Conservation (phyloP, 2,797 vertebrate species). For the Odontamblyopus rebecca region DNA sequence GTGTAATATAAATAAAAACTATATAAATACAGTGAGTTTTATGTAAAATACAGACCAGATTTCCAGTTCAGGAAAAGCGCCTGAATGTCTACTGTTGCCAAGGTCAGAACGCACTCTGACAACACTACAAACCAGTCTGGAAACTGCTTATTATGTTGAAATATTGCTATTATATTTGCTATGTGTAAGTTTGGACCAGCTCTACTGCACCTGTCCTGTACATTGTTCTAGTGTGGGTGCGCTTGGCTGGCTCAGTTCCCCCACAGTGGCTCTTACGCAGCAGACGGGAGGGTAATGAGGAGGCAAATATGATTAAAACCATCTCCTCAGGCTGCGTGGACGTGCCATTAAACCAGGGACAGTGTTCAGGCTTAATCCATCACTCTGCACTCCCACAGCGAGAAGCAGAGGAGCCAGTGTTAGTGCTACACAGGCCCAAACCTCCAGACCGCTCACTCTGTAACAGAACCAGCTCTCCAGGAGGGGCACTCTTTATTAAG, state of each 20-base stretch:
- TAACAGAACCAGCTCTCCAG: conserved; percentile 58
- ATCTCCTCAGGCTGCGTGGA: conserved; percentile 73
- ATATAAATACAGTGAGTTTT: no score
- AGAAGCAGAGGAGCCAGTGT: conserved; percentile 52
- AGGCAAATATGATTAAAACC: conserved; percentile 80
- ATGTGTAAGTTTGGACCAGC: background rate
- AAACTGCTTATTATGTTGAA: background rate
- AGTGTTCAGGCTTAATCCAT: conserved; percentile 68
- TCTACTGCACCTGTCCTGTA: conserved; percentile 2
- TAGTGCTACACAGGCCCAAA: conserved; percentile 47
- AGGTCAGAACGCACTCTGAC: conserved; percentile 55
- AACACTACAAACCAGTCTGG: background rate
- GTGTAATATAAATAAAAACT: no score
- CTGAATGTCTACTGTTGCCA: conserved; percentile 63
- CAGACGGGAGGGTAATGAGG: conserved; percentile 78
- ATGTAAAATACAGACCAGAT: conserved; percentile 30
- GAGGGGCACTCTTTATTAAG: conserved; percentile 61
- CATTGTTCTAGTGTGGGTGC: conserved; percentile 36
- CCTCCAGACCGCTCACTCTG: conserved; percentile 33
- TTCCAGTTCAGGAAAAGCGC: conserved; percentile 63
- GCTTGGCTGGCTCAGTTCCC: conserved; percentile 53
- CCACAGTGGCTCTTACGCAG: conserved; percentile 55
- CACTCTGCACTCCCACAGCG: conserved; percentile 68
- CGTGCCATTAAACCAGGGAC: conserved; percentile 74
- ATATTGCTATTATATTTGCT: background rate